phyloP scores from a whole-genome alignment of 2,888 invertebrate species.

The Entomobrya proxima region DNA sequence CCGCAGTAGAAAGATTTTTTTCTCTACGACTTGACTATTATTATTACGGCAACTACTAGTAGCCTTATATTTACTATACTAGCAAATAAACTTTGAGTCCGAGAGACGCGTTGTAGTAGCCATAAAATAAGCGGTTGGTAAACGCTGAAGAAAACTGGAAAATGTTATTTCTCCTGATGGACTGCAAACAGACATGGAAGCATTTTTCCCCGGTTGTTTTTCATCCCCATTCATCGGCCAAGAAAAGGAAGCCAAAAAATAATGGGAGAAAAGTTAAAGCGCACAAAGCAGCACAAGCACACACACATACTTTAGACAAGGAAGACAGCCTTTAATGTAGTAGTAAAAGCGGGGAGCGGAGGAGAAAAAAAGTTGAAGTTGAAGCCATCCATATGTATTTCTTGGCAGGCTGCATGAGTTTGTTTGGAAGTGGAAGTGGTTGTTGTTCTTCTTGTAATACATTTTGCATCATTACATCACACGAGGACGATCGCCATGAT shows the following conservation, averaged over 20 bases:
- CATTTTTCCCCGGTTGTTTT: constrained; percentile 1
- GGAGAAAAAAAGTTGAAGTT: neutral
- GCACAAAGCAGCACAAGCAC: neutral
- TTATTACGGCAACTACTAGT: neutral
- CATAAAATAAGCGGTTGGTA: constrained; percentile 6
- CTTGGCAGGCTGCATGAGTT: neutral
- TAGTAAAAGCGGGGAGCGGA: neutral
- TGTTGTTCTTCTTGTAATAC: neutral
- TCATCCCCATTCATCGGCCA: constrained; percentile 37
- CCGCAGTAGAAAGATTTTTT: neutral
- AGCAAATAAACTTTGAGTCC: neutral
- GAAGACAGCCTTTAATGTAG: neutral
- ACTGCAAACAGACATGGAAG: constrained; percentile 47
- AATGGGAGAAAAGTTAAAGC: neutral
- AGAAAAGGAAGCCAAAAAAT: constrained; percentile 29
- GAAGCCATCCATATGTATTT: constrained; percentile 38
- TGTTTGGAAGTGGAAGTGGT: constrained; percentile 5
- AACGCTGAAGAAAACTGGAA: constrained; percentile 1
- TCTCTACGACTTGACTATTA: constrained; percentile 10
- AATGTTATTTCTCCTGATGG: constrained; percentile 51
- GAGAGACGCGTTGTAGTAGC: neutral
- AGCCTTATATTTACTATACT: neutral
- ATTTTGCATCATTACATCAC: constrained; percentile 32
- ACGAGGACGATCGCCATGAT: neutral
- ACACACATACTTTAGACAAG: neutral